A percentile compares a stretch with the other conserved stretches of the same genome.
phyloP scores from a whole-genome alignment of 2,888 invertebrate genomes.

The Uloborus plumipes region DNA sequence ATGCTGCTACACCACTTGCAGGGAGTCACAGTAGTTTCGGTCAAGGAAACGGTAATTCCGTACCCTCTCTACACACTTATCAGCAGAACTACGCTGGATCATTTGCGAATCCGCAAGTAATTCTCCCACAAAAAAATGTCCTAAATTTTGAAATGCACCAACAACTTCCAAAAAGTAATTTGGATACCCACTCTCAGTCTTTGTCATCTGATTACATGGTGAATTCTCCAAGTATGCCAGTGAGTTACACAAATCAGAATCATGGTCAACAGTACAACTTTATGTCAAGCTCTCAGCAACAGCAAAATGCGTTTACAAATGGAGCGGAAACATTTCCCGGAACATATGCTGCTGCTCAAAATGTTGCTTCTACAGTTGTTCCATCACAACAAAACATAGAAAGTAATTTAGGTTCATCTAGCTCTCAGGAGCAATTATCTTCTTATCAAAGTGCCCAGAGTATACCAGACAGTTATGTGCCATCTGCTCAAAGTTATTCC shows the following conservation, averaged over 20 bases:
- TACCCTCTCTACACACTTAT: not conserved
- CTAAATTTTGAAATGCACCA: conserved; percentile 3
- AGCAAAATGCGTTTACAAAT: conserved; percentile 12
- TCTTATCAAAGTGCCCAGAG: conserved; percentile 28
- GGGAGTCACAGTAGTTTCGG: not conserved
- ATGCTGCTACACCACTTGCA: not conserved
- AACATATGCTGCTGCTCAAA: not conserved
- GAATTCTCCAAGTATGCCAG: not conserved
- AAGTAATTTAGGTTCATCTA: not conserved
- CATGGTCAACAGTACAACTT: conserved; percentile 13
- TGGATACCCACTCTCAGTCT: not conserved
- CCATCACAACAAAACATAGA: conserved; percentile 2
- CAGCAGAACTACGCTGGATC: not conserved
- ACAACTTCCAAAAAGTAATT: not conserved
- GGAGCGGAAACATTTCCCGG: conserved; percentile 1
- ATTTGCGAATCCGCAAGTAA: not conserved
- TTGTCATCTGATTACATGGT: not conserved
- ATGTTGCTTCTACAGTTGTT: not conserved
- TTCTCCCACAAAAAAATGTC: not conserved
- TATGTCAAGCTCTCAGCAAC: conserved; percentile 1
- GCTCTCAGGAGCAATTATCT: not conserved
- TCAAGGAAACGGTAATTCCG: not conserved
- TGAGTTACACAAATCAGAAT: conserved; percentile 11
- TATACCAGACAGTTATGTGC: not conserved
- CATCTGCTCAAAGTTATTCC: not conserved